Base-by-base conservation (phyloP, 2,113 vertebrate genomes). In the Anhinga rufa region DNA sequence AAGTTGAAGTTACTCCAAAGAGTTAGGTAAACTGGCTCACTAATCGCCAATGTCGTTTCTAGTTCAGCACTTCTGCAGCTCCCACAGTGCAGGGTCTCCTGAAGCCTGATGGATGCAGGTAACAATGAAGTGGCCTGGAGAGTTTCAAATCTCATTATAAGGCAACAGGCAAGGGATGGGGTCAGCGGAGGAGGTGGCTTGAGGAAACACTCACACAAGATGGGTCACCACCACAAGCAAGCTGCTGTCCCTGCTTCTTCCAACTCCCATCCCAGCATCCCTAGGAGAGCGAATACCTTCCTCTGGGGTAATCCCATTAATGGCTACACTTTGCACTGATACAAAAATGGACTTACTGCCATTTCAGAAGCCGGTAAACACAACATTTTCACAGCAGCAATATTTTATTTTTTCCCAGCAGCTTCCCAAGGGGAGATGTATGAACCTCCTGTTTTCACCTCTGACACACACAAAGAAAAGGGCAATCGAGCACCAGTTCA, bases 31-130 rank as follows among this genome's bases (percentile, higher is more conserved):
- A n/a, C 4, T 20, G 42, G 6, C 19, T 79, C 58, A 18, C 36
- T 18, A 3, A 49, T 16, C 4, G 0, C 17, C 32, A 57, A 29
- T 0, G 17, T 20, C 7, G 0, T 49, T 48, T 21, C 61, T 9
- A 75, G 51, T 25, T 61, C 36, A 15, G 48, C 31, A 19, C 7
- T 11, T 48, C 55, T 40, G 52, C 70, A 49, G 46, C 17, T 72
- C 62, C 38, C 44, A 14, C 18, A 46, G 72, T 3, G 0, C 51
- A 31, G 40, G 24, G 10, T 40, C 54, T 75, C 48, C 86, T n/a
- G 44, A 32, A 42, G 36, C 48, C 11, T 6, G 7, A 7, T 26
- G 26, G 34, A 22, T 5, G 20, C 46, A 15, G 31, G 40, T 49
- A 66, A 71, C 60, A 62, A 5, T 31, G 5, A 81, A 38, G 46